Percentiles rank a stretch among this genome's conserved stretches.
phyloP scores from a whole-genome alignment of 2,113 vertebrate species.

The Lophius piscatorius region DNA sequence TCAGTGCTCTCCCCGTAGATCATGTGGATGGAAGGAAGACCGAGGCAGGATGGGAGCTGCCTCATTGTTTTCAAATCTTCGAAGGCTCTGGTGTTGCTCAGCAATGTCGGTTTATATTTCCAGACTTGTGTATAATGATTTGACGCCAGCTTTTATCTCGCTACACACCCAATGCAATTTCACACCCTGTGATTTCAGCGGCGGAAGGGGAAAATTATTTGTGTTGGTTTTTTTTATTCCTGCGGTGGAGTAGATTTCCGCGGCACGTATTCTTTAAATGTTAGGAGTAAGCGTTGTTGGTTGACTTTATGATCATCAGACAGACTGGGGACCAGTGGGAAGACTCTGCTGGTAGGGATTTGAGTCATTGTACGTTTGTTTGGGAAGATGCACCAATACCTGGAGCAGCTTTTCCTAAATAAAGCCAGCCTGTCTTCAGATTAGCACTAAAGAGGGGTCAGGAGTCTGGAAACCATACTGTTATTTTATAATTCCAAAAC shows the following conservation, averaged over 20 bases:
- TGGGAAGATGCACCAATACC: neutral
- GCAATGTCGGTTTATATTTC: slow-evolving; percentile 17
- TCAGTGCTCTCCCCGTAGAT: slow-evolving; percentile 18
- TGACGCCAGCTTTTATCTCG: slow-evolving; percentile 11
- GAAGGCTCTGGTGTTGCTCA: neutral
- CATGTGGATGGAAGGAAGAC: neutral
- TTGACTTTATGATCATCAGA: slow-evolving; percentile 2
- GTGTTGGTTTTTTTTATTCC: slow-evolving; percentile 3
- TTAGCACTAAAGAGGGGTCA: neutral
- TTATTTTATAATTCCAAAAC: no score
- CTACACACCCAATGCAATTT: slow-evolving; percentile 25
- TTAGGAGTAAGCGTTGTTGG: neutral
- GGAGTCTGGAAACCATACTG: no score
- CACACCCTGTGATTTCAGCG: slow-evolving; percentile 24
- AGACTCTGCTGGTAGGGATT: neutral
- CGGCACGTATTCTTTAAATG: neutral
- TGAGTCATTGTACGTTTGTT: neutral
- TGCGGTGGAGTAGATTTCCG: neutral
- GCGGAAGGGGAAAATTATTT: neutral
- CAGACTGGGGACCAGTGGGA: neutral
- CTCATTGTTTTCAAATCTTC: neutral
- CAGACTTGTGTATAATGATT: slow-evolving; percentile 3
- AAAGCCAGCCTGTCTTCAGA: no score
- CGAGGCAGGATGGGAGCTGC: neutral
- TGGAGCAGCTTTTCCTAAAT: neutral